phyloP scores from a whole-genome alignment of 2,888 invertebrate species.

The Eugnorisma glareosa region DNA sequence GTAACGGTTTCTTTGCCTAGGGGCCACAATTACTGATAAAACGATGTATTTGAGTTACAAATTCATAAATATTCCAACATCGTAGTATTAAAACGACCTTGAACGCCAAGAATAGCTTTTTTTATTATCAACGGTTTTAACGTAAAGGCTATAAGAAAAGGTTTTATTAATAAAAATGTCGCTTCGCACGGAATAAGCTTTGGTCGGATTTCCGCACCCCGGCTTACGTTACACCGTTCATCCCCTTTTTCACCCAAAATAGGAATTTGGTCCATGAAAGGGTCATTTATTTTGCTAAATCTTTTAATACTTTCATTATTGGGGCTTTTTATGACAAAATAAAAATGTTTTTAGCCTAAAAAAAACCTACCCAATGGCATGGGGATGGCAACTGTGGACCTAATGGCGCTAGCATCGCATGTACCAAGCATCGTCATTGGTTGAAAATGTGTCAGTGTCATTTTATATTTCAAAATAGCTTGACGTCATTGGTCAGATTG shows the following conservation, averaged over 20 bases:
- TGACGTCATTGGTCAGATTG: too few relatives aligned
- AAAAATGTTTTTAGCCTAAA: not conserved
- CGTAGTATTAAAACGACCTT: constrained; percentile 15
- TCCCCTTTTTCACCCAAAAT: constrained; percentile 8
- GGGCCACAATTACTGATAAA: constrained; percentile 2
- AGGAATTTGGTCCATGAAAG: constrained; percentile 13
- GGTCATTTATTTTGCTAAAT: constrained; percentile 25
- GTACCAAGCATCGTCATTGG: too few relatives aligned
- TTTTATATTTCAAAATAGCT: too few relatives aligned
- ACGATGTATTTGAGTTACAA: constrained; percentile 22
- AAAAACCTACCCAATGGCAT: not conserved
- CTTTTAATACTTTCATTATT: constrained; percentile 4
- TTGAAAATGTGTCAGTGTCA: too few relatives aligned
- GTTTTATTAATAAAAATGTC: constrained; percentile 31
- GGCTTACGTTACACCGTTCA: constrained; percentile 2
- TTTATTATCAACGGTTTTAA: constrained; percentile 18
- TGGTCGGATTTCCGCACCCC: constrained; percentile 49
- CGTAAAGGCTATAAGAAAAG: constrained; percentile 9
- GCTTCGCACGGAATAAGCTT: not conserved
- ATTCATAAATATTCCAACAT: constrained; percentile 30
- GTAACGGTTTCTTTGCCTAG: not conserved
- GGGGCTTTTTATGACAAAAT: not conserved
- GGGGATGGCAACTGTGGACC: too few relatives aligned
- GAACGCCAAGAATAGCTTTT: constrained; percentile 19
- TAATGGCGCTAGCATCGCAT: too few relatives aligned